phyloP scores from a whole-genome alignment of 2,888 invertebrate species.

The Temnothorax rugatulus region DNA sequence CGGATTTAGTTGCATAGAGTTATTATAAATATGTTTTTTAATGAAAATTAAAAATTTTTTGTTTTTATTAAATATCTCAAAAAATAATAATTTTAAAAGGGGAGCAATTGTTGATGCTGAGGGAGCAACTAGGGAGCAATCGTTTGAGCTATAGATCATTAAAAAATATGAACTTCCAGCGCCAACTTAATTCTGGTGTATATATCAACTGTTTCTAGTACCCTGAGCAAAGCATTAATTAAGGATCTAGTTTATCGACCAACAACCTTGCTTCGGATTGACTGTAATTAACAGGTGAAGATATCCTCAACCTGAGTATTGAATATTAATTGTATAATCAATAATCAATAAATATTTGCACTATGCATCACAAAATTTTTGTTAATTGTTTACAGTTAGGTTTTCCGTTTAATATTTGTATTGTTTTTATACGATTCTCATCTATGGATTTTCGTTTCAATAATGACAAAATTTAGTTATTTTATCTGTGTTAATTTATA shows the following conservation, averaged over 20 bases:
- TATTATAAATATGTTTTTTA: too few relatives aligned
- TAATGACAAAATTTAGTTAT: neutral
- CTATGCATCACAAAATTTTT: neutral
- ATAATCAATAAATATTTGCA: neutral
- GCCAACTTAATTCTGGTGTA: too few relatives aligned
- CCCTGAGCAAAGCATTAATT: neutral
- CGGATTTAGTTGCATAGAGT: too few relatives aligned
- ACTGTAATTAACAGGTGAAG: conserved; percentile 63
- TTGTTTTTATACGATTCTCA: neutral
- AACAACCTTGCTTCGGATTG: conserved; percentile 53
- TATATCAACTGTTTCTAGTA: too few relatives aligned
- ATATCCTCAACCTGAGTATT: neutral
- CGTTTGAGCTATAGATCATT: too few relatives aligned
- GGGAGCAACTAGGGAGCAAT: too few relatives aligned
- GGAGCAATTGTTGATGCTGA: too few relatives aligned
- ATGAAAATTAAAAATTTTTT: too few relatives aligned
- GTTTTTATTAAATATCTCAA: too few relatives aligned
- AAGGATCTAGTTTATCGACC: conserved; percentile 64
- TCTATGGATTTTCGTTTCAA: neutral
- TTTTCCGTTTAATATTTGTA: neutral
- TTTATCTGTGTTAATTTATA: neutral
- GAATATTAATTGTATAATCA: neutral
- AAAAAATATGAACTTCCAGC: too few relatives aligned
- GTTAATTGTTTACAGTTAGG: neutral
- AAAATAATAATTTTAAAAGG: too few relatives aligned